Percentiles rank a stretch among this genome's conserved stretches.
These are phyloP conservation scores for Porites australiensis DNA, from an alignment of 64 coral and sea anemone genomes.

Conservation along the genomic window DNA sequence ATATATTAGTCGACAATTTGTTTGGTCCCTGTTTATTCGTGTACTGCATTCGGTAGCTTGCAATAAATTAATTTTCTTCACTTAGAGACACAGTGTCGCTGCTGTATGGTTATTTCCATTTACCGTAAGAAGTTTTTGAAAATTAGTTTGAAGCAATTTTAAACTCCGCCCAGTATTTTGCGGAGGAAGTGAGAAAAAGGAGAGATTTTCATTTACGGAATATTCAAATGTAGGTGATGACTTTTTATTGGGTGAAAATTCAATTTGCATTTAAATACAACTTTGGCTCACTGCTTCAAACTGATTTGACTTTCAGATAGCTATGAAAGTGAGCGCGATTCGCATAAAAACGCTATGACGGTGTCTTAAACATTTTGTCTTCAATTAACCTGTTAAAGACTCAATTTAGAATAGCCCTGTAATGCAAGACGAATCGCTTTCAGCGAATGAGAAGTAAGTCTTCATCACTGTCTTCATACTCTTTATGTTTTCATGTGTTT, in stretches of 20 bases:
- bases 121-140: neutral
- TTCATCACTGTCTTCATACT: neutral
- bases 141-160: neutral
- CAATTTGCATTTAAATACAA: constrained; percentile 39
- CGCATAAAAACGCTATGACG: neutral
- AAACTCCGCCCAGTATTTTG: neutral
- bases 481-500: neutral
- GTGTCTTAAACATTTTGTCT: neutral
- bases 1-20: neutral
- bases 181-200: neutral
- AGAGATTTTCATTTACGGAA: neutral
- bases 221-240: neutral
- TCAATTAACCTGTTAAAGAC: neutral
- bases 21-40: neutral
- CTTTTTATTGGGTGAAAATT: constrained; percentile 29
- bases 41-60: neutral
- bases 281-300: neutral
- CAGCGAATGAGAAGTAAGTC: neutral
- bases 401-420: neutral
- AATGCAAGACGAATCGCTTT: neutral
- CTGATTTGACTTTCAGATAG: constrained; percentile 35
- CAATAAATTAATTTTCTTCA: neutral
- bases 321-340: neutral
- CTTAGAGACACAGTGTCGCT: neutral
- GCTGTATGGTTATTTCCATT: neutral